Conservation (phyloP, 2,113 vertebrate species). For the Perca schrenkii region DNA sequence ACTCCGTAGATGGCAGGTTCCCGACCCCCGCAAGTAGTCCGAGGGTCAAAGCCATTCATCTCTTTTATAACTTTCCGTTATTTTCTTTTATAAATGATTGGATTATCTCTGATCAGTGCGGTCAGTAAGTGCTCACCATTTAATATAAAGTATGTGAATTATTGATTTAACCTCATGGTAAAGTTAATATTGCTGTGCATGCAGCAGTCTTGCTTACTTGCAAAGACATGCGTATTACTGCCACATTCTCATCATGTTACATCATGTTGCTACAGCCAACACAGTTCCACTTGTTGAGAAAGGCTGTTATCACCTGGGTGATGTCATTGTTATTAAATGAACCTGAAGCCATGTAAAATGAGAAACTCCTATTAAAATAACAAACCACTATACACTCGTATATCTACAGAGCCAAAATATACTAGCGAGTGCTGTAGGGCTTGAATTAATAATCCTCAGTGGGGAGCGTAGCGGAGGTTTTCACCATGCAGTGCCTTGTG, state of each 20-base stretch:
- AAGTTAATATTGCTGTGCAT: constrained; percentile 2
- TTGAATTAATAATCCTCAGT: constrained; percentile 59
- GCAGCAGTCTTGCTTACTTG: constrained; percentile 42
- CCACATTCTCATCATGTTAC: constrained; percentile 15
- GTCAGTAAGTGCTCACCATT: background rate
- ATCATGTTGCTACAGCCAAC: constrained; percentile 44
- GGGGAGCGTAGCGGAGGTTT: constrained; percentile 21
- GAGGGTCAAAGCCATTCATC: background rate
- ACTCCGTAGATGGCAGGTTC: too few relatives aligned
- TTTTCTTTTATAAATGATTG: background rate
- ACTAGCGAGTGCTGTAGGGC: constrained; percentile 26
- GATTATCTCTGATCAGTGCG: background rate
- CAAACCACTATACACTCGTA: constrained; percentile 19
- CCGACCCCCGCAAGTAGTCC: background rate
- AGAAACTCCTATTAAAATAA: constrained; percentile 36
- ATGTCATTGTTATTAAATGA: constrained; percentile 57
- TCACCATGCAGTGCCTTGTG: constrained; percentile 20
- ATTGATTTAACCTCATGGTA: background rate
- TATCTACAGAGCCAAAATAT: constrained; percentile 10
- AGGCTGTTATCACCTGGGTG: constrained; percentile 42
- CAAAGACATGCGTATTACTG: constrained; percentile 38
- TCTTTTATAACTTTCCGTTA: background rate
- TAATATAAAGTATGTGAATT: background rate
- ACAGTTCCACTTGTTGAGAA: constrained; percentile 39
- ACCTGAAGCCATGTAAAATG: constrained; percentile 53